These are phyloP conservation scores for Melitaea athalia DNA, from an alignment of 2,888 invertebrate species.

Conservation along the genomic window DNA sequence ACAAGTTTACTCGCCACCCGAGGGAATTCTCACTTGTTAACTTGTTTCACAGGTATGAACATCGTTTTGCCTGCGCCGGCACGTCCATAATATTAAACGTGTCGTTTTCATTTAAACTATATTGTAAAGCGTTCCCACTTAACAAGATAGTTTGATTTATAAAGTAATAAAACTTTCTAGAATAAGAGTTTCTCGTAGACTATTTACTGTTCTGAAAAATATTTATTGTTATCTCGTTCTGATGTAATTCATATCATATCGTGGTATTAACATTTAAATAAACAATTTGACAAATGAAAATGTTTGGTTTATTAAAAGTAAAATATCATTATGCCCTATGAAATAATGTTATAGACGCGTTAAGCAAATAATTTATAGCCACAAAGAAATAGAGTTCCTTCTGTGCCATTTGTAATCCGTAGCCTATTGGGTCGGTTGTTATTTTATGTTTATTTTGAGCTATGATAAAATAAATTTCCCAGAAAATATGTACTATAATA, in stretches of 20 bases:
- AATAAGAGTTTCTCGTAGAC: not conserved
- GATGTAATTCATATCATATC: not conserved
- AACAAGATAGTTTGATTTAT: slow-evolving; percentile 19
- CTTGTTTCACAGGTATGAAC: slow-evolving; percentile 42
- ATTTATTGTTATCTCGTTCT: slow-evolving; percentile 1
- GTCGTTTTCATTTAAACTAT: slow-evolving; percentile 32
- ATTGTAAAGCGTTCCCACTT: slow-evolving; percentile 28
- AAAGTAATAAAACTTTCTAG: slow-evolving; percentile 5
- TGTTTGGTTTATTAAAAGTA: not conserved
- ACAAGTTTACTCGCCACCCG: slow-evolving; percentile 35
- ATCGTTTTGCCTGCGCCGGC: slow-evolving; percentile 36
- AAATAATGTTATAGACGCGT: not conserved
- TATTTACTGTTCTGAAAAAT: not conserved
- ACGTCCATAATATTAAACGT: slow-evolving; percentile 35
- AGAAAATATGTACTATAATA: not conserved
- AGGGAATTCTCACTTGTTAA: slow-evolving; percentile 42
- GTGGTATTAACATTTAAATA: no score
- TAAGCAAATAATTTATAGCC: not conserved
- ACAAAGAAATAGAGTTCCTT: not conserved
- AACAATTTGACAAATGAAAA: not conserved
- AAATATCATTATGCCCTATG: not conserved
- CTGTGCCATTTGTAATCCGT: not conserved
- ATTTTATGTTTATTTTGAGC: not conserved
- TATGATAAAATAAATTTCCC: not conserved
- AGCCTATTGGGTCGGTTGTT: not conserved